A percentile compares a stretch with the other conserved stretches of the same genome.
Evolutionary conservation across 2,888 invertebrate species (phyloP).

Genomic region (Apotomis turbidana): DNA sequence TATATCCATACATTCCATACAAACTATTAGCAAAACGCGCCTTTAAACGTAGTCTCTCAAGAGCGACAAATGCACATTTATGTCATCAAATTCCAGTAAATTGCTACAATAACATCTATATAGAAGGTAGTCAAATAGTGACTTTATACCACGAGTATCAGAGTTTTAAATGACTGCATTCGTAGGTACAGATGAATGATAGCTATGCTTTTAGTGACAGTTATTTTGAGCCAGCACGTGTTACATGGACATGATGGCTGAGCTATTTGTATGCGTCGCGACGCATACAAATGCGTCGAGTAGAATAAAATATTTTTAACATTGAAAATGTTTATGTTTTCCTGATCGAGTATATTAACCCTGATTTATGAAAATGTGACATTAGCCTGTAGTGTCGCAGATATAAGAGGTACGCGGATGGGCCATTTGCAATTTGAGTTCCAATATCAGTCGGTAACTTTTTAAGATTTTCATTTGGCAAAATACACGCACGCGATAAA

Average conservation of each 20-base stretch:
- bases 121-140: neutral
- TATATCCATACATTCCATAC: neutral
- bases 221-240: conserved; percentile 33
- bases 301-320: too few relatives aligned
- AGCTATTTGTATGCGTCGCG: neutral
- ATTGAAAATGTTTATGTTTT: too few relatives aligned
- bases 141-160: neutral
- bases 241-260: conserved; percentile 9
- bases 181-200: conserved; percentile 2
- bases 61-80: neutral
- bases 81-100: neutral
- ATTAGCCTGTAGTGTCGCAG: too few relatives aligned
- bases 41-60: neutral
- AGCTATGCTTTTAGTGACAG: neutral
- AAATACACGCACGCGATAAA: too few relatives aligned
- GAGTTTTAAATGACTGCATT: neutral
- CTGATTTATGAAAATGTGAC: too few relatives aligned
- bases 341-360: too few relatives aligned
- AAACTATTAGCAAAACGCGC: neutral
- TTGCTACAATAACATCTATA: neutral
- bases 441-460: too few relatives aligned
- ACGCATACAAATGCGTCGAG: too few relatives aligned
- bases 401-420: too few relatives aligned
- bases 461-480: too few relatives aligned
- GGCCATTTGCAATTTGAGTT: too few relatives aligned